Evolutionary conservation across 30 jellyfish, hydroid and myxozoan genomes (phyloP).

Genomic region (Mastigias papua): DNA sequence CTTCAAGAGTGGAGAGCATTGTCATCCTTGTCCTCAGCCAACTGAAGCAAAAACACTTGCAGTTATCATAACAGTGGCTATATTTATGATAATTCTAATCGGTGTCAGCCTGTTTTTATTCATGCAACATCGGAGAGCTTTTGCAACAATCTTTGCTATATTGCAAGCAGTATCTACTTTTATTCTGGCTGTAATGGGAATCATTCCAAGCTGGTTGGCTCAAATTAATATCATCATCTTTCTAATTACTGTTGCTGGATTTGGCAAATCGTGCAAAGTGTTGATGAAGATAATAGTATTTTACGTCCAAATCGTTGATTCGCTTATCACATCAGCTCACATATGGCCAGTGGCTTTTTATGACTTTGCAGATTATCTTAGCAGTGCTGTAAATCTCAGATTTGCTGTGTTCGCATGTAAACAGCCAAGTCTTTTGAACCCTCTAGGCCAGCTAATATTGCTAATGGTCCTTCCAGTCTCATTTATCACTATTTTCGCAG

Average conservation of each 20-base stretch:
- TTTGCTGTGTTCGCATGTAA: conserved; percentile 46
- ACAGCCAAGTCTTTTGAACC: conserved; percentile 37
- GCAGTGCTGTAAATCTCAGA: conserved; percentile 62
- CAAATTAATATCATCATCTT: conserved; percentile 31
- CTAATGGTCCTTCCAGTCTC: conserved; percentile 54
- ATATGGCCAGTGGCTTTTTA: conserved; percentile 65
- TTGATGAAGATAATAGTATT: conserved; percentile 61
- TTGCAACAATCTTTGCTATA: conserved; percentile 42
- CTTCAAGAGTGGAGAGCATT: conserved; percentile 31
- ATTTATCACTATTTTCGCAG: conserved; percentile 1
- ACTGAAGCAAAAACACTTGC: not conserved
- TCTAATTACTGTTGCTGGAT: conserved; percentile 62
- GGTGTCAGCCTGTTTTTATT: conserved; percentile 32
- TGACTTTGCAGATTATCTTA: conserved; percentile 22
- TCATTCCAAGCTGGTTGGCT: conserved; percentile 76
- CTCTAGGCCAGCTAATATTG: conserved; percentile 19
- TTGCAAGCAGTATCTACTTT: conserved; percentile 37
- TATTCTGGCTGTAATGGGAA: conserved; percentile 45
- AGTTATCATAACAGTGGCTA: not conserved
- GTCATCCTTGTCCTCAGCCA: conserved; percentile 44
- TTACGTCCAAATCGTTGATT: conserved; percentile 62
- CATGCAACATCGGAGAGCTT: not conserved
- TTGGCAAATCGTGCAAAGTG: conserved; percentile 59
- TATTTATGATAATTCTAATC: not conserved
- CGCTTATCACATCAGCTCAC: conserved; percentile 56